These are phyloP conservation scores for Halictus quadricinctus DNA, from an alignment of 2,888 invertebrate genomes.

Conservation along the genomic window DNA sequence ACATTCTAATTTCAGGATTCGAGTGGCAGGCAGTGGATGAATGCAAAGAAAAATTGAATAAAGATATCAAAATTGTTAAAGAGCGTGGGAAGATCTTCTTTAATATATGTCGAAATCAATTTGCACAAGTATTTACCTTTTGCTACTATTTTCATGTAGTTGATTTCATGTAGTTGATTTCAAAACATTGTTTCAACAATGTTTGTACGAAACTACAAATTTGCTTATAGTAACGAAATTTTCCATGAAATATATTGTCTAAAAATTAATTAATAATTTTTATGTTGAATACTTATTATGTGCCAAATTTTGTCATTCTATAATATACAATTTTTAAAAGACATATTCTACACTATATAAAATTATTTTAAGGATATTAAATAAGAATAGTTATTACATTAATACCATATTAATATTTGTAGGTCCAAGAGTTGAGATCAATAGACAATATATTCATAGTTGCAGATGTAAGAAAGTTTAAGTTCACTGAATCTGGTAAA, in stretches of 20 bases:
- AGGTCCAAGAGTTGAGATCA: slow-evolving; percentile 75
- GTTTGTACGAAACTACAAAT: neutral
- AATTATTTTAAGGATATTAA: neutral
- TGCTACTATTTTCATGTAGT: neutral
- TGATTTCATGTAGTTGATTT: neutral
- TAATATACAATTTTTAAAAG: neutral
- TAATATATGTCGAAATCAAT: slow-evolving; percentile 66
- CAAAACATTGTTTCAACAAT: neutral
- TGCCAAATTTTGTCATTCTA: neutral
- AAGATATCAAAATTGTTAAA: slow-evolving; percentile 65
- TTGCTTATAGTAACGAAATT: neutral
- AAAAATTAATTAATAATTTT: neutral
- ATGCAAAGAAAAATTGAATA: slow-evolving; percentile 70
- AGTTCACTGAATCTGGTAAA: slow-evolving; percentile 56
- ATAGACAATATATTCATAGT: slow-evolving; percentile 75
- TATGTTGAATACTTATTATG: neutral
- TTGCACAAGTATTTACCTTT: slow-evolving; percentile 65
- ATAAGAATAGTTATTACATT: neutral
- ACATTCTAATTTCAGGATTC: slow-evolving; percentile 65
- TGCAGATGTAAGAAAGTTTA: slow-evolving; percentile 65
- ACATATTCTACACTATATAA: neutral
- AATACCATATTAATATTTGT: slow-evolving; percentile 11
- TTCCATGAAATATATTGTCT: neutral
- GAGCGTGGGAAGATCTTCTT: slow-evolving; percentile 75
- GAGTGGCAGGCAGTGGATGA: slow-evolving; percentile 77